Percentiles rank a stretch among this genome's conserved stretches.
Conservation (phyloP, 1,140 invertebrate species). For the Caerostris darwini region DNA sequence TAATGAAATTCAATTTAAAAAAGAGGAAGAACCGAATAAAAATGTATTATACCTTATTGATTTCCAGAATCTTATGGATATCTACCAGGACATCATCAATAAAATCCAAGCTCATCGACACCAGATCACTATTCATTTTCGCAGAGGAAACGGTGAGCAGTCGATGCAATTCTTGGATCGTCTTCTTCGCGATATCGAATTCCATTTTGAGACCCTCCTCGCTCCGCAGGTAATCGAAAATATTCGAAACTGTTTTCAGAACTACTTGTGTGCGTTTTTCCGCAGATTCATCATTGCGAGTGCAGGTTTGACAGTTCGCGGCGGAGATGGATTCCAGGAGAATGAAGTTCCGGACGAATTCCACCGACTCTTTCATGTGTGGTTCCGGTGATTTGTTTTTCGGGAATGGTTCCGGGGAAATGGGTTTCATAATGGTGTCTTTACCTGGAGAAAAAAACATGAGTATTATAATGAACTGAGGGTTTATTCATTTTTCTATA, state of each 20-base stretch:
- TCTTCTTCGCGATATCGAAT: background rate
- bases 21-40: background rate
- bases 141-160: background rate
- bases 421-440: background rate
- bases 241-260: background rate
- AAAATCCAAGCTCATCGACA: conserved; percentile 21
- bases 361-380: background rate
- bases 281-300: background rate
- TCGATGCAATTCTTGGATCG: background rate
- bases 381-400: background rate
- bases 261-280: background rate
- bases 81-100: background rate
- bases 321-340: conserved; percentile 7
- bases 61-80: conserved; percentile 34
- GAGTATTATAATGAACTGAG: background rate
- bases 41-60: conserved; percentile 22
- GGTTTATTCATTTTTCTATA: background rate
- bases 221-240: background rate
- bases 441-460: background rate
- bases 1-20: background rate
- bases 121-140: background rate
- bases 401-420: background rate
- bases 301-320: background rate
- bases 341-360: conserved; percentile 25
- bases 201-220: conserved; percentile 39